Conservation (phyloP, 2,797 vertebrate genomes). For the Antennarius maculatus region DNA sequence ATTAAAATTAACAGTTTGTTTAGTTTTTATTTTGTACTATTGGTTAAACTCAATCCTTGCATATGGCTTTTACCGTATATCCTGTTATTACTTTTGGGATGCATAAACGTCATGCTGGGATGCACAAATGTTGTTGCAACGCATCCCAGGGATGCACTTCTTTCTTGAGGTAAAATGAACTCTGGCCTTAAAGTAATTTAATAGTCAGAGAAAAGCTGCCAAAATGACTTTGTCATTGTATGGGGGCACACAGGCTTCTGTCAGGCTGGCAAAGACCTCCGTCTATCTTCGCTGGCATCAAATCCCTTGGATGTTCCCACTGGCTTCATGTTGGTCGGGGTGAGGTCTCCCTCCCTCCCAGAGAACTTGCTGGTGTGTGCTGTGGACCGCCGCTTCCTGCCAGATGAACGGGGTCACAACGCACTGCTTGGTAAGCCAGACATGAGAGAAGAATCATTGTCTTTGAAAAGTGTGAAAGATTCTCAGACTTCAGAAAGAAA, state of each 20-base stretch:
- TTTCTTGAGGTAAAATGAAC: too few relatives aligned
- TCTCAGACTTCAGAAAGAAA: too few relatives aligned
- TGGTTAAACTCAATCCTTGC: too few relatives aligned
- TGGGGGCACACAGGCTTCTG: conserved; percentile 89
- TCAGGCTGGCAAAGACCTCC: conserved; percentile 93
- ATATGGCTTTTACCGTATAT: too few relatives aligned
- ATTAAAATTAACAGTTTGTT: too few relatives aligned
- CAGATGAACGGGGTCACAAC: conserved; percentile 91
- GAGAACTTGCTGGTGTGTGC: conserved; percentile 93
- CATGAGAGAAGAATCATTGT: not conserved
- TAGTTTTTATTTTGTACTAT: too few relatives aligned
- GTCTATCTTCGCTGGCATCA: conserved; percentile 86
- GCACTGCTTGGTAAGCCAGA: conserved; percentile 91
- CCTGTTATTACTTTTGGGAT: too few relatives aligned
- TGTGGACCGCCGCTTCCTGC: conserved; percentile 93
- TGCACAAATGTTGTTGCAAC: too few relatives aligned
- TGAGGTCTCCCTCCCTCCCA: conserved; percentile 88
- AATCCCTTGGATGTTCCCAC: conserved; percentile 89
- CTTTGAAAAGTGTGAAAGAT: not conserved
- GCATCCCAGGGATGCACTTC: too few relatives aligned
- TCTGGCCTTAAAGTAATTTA: not conserved
- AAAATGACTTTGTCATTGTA: not conserved
- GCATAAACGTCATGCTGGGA: too few relatives aligned
- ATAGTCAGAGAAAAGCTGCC: not conserved
- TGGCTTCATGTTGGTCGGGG: conserved; percentile 91